phyloP scores from a whole-genome alignment of 1,140 invertebrate species.

The Drosophila obscura region DNA sequence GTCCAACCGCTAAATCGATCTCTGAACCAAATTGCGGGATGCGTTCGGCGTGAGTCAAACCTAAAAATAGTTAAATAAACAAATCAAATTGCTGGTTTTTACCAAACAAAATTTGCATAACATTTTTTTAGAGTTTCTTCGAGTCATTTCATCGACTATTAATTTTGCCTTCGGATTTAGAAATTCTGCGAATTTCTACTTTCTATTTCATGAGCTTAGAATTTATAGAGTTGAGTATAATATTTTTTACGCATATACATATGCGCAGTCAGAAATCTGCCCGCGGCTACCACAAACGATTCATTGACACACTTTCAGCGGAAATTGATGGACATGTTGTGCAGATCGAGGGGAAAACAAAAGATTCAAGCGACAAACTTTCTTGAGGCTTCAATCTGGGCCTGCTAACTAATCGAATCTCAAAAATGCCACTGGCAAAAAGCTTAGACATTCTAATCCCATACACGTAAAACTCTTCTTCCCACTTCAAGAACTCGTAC shows the following conservation, averaged over 20 bases:
- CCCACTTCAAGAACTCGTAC: neutral
- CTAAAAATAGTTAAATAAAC: constrained; percentile 68
- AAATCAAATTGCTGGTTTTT: constrained; percentile 68
- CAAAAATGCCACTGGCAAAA: neutral
- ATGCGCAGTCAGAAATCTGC: neutral
- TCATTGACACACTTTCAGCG: constrained; percentile 61
- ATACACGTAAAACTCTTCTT: neutral
- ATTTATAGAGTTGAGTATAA: constrained; percentile 18
- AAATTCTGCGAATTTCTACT: constrained; percentile 63
- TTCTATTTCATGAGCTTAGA: constrained; percentile 63
- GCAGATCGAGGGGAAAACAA: constrained; percentile 15
- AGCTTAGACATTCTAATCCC: constrained; percentile 13
- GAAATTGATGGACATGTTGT: constrained; percentile 28
- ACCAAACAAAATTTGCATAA: constrained; percentile 64
- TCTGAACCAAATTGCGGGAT: constrained; percentile 45
- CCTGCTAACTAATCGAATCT: constrained; percentile 5
- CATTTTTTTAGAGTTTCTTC: constrained; percentile 41
- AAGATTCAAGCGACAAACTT: constrained; percentile 53
- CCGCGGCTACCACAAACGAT: constrained; percentile 10
- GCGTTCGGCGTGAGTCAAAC: constrained; percentile 58
- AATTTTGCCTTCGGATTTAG: constrained; percentile 34
- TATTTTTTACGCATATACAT: neutral
- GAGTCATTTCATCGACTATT: constrained; percentile 33
- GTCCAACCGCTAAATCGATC: neutral
- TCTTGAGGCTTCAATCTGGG: constrained; percentile 18